phyloP scores from a whole-genome alignment of 2,888 invertebrate genomes.

The Zelleria hepariella region DNA sequence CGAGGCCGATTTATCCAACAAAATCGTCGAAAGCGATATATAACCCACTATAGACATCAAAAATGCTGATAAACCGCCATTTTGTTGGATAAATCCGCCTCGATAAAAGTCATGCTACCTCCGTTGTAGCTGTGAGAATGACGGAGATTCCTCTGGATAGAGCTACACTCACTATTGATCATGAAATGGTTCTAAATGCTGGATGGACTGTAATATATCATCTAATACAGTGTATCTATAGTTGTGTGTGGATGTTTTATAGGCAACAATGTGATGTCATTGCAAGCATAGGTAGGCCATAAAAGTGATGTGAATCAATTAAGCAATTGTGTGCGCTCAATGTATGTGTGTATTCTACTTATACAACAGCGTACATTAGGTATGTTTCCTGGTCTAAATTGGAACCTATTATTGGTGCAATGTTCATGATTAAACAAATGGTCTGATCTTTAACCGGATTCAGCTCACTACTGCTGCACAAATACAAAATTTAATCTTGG shows the following conservation, averaged over 20 bases:
- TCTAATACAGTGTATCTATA: too few species aligned
- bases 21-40: too few species aligned
- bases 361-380: not conserved
- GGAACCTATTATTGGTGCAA: conserved; percentile 15
- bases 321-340: not conserved
- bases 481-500: not conserved
- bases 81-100: too few species aligned
- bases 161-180: too few species aligned
- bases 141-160: too few species aligned
- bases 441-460: not conserved
- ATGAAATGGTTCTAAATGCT: too few species aligned
- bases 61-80: too few species aligned
- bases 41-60: too few species aligned
- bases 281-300: not conserved
- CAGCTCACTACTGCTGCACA: not conserved
- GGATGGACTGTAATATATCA: too few species aligned
- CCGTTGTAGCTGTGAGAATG: too few species aligned
- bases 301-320: not conserved
- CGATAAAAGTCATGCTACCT: too few species aligned
- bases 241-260: not conserved
- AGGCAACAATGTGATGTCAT: not conserved
- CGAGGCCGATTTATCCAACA: too few species aligned
- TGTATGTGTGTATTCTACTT: not conserved
- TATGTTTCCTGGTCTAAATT: conserved; percentile 12
- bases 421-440: conserved; percentile 14